These are phyloP conservation scores for Drosophila guanche DNA, from an alignment of 1,140 invertebrate genomes.

Conservation along the genomic window DNA sequence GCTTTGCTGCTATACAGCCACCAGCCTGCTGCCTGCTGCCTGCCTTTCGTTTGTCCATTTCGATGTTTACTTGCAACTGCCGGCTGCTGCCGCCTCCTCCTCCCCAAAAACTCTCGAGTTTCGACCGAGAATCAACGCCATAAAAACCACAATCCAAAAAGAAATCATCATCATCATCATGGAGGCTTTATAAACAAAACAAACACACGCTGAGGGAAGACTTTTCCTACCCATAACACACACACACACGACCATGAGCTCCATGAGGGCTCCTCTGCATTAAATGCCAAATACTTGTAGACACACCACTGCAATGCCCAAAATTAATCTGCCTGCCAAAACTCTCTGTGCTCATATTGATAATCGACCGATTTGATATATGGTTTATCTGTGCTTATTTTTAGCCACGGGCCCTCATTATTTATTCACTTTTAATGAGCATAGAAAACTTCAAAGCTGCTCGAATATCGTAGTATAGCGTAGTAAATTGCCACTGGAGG, in stretches of 20 bases:
- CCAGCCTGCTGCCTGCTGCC: slow-evolving; percentile 18
- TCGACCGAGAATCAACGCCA: slow-evolving; percentile 43
- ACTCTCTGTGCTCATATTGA: slow-evolving; percentile 30
- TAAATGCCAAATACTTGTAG: slow-evolving; percentile 69
- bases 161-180: slow-evolving; percentile 33
- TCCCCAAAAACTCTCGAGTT: slow-evolving; percentile 20
- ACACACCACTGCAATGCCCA: slow-evolving; percentile 11
- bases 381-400: slow-evolving; percentile 9
- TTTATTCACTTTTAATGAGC: slow-evolving; percentile 74
- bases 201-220: slow-evolving; percentile 55
- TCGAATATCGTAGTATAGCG: slow-evolving; percentile 14
- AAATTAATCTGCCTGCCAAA: slow-evolving; percentile 1
- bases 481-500: slow-evolving; percentile 11
- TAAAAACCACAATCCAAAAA: slow-evolving; percentile 63
- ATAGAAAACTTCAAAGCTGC: slow-evolving; percentile 52
- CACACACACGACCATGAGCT: background rate
- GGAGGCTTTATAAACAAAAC: slow-evolving; percentile 78
- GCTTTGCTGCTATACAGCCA: slow-evolving; percentile 53
- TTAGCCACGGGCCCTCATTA: slow-evolving; percentile 33
- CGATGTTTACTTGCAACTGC: slow-evolving; percentile 62
- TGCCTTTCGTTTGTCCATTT: slow-evolving; percentile 51
- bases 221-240: background rate
- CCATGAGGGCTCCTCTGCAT: slow-evolving; percentile 34
- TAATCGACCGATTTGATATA: slow-evolving; percentile 6
- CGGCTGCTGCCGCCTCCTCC: slow-evolving; percentile 20